Conservation (phyloP, 2,888 invertebrate genomes). For the Drosophila macrospina region DNA sequence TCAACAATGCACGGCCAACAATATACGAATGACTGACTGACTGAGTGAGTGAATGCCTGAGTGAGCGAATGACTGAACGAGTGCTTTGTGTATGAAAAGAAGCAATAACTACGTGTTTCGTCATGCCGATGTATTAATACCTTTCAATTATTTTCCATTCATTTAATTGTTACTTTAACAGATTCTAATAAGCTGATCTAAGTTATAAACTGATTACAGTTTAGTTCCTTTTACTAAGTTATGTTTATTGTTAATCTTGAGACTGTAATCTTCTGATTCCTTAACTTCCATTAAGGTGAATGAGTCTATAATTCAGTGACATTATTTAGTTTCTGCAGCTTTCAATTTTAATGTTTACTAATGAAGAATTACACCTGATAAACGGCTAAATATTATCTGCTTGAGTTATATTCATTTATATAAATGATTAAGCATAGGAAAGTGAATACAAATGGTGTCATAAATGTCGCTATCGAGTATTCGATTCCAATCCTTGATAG, state of each 20-base stretch:
- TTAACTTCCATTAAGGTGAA: not conserved
- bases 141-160: slow-evolving; percentile 12
- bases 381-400: slow-evolving; percentile 14
- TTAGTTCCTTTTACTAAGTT: too few species aligned
- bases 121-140: slow-evolving; percentile 16
- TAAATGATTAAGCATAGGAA: not conserved
- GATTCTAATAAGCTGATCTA: not conserved
- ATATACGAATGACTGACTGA: slow-evolving; percentile 38
- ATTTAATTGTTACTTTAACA: not conserved
- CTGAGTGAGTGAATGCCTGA: slow-evolving; percentile 19
- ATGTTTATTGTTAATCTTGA: too few species aligned
- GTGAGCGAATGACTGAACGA: slow-evolving; percentile 25
- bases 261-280: not conserved
- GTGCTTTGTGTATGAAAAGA: slow-evolving; percentile 27
- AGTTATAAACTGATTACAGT: too few species aligned
- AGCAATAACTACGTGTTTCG: slow-evolving; percentile 1
- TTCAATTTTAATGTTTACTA: slow-evolving; percentile 2
- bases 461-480: slow-evolving; percentile 13
- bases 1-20: slow-evolving; percentile 42
- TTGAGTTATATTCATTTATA: slow-evolving; percentile 4
- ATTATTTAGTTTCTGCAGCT: slow-evolving; percentile 4
- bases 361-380: not conserved
- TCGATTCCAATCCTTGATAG: slow-evolving; percentile 6
- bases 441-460: slow-evolving; percentile 17
- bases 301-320: not conserved